Evolutionary conservation across 2,797 vertebrate species (phyloP).

Genomic region (Enteromius viviparus): DNA sequence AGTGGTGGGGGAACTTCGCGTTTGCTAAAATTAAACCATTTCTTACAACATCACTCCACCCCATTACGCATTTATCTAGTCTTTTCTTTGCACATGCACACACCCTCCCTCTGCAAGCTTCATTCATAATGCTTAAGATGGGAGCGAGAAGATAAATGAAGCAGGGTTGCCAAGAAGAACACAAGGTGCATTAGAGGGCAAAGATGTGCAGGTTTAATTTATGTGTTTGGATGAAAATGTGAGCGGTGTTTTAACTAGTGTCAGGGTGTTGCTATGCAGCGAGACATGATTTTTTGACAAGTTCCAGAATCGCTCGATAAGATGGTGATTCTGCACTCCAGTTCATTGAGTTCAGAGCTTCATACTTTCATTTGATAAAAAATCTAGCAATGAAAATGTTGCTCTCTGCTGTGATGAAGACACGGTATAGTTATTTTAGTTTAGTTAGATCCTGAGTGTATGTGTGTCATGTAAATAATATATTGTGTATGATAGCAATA

Average conservation of each 20-base stretch:
- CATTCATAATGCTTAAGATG: slow-evolving; percentile 64
- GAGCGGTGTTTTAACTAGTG: neutral
- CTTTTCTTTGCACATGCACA: slow-evolving; percentile 12
- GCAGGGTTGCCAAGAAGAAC: slow-evolving; percentile 21
- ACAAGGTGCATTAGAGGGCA: slow-evolving; percentile 23
- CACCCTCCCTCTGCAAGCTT: slow-evolving; percentile 44
- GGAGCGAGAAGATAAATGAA: slow-evolving; percentile 22
- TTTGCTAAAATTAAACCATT: slow-evolving; percentile 72
- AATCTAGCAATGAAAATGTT: no score
- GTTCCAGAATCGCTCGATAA: neutral
- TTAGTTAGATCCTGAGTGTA: neutral
- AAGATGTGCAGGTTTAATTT: neutral
- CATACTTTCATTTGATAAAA: neutral
- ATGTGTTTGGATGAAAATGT: neutral
- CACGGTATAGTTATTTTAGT: neutral
- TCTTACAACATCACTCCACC: neutral
- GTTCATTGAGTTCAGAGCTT: neutral
- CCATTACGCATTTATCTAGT: neutral
- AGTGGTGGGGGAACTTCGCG: slow-evolving; percentile 64
- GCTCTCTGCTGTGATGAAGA: neutral
- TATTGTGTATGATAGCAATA: no score
- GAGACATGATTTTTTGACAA: neutral
- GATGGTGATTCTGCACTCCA: neutral
- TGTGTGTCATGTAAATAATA: neutral
- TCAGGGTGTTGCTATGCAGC: neutral